Percentiles rank a stretch among this genome's conserved stretches.
Evolutionary conservation across 92 coral and sea anemone species (phyloP).

Genomic region (Phenganax subtilis): DNA sequence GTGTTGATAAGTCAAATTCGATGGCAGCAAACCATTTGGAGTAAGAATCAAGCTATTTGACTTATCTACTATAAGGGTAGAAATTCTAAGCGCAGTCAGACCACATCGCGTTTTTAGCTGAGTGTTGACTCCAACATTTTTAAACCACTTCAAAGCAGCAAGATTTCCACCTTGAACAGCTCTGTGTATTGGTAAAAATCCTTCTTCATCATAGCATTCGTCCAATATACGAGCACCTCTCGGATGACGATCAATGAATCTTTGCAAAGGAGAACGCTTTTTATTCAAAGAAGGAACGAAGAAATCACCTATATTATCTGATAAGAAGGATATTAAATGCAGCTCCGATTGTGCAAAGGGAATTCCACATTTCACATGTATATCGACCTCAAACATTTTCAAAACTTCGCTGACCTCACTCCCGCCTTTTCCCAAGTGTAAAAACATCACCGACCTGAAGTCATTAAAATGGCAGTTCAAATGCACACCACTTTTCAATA

Average conservation of each 20-base stretch:
- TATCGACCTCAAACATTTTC: conserved; percentile 27
- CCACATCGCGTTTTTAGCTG: conserved; percentile 35
- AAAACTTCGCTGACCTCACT: conserved; percentile 32
- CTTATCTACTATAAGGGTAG: not conserved
- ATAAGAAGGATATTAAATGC: conserved; percentile 56
- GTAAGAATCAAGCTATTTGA: not conserved
- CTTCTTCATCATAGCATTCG: conserved; percentile 64
- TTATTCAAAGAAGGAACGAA: conserved; percentile 3
- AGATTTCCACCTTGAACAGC: conserved; percentile 74
- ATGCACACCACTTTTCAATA: conserved; percentile 4
- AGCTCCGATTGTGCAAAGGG: conserved; percentile 51
- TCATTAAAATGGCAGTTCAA: not conserved
- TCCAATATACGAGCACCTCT: conserved; percentile 28
- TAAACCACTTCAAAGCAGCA: conserved; percentile 36
- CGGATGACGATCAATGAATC: conserved; percentile 34
- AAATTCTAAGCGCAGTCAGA: conserved; percentile 37
- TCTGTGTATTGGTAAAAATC: conserved; percentile 59
- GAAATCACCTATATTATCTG: conserved; percentile 40
- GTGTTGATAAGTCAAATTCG: not conserved
- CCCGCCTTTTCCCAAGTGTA: not conserved
- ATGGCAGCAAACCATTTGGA: not conserved
- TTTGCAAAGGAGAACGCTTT: conserved; percentile 34
- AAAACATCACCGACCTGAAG: not conserved
- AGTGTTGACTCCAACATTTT: conserved; percentile 54
- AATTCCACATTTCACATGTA: conserved; percentile 50